Conservation (phyloP, 2,888 invertebrate genomes). For the Papilio protenor region DNA sequence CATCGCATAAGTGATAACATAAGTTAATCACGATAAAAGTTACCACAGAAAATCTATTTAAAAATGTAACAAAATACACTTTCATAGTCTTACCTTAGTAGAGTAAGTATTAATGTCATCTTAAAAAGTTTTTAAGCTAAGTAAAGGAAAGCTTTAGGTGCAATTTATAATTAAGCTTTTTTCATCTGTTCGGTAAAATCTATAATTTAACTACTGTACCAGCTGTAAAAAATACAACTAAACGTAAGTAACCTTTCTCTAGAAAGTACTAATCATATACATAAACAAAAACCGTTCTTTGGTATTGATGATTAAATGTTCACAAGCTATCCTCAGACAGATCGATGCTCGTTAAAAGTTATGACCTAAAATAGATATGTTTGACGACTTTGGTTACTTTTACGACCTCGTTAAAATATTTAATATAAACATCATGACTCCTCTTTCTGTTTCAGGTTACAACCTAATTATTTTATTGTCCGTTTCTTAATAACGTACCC, state of each 20-base stretch:
- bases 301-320: conserved; percentile 1
- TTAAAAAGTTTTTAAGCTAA: too few species aligned
- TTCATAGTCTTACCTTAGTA: too few species aligned
- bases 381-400: background rate
- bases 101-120: too few species aligned
- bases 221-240: background rate
- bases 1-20: too few species aligned
- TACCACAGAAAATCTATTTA: too few species aligned
- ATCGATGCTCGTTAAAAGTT: conserved; percentile 17
- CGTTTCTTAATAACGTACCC: background rate
- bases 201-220: too few species aligned
- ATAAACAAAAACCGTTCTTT: background rate
- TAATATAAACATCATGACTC: background rate
- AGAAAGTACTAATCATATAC: background rate
- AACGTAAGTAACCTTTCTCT: background rate
- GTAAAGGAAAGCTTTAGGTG: too few species aligned
- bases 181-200: too few species aligned
- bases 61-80: too few species aligned
- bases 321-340: background rate
- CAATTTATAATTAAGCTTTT: too few species aligned
- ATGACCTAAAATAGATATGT: conserved; percentile 9
- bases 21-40: too few species aligned
- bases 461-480: background rate
- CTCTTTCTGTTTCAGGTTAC: background rate
- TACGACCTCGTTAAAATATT: conserved; percentile 8